phyloP scores from a whole-genome alignment of 2,888 invertebrate genomes.

The Scaptomyza flava region DNA sequence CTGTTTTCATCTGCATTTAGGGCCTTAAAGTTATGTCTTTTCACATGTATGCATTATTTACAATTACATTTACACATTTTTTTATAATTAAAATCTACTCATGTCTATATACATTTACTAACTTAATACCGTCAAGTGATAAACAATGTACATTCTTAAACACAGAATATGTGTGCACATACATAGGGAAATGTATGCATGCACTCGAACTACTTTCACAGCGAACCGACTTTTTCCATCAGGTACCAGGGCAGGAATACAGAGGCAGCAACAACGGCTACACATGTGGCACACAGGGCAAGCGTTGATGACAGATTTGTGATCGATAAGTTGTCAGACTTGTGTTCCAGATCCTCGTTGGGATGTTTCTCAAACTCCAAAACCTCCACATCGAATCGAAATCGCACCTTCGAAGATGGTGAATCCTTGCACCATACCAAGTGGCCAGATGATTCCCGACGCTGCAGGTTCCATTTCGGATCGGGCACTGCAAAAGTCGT shows the following conservation, averaged over 20 bases:
- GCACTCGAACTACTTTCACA: slow-evolving; percentile 26
- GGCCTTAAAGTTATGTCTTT: slow-evolving; percentile 31
- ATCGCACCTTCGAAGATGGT: slow-evolving; percentile 84
- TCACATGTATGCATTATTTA: slow-evolving; percentile 54
- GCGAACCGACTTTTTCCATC: slow-evolving; percentile 75
- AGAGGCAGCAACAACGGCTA: slow-evolving; percentile 83
- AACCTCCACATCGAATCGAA: slow-evolving; percentile 85
- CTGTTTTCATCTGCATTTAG: slow-evolving; percentile 36
- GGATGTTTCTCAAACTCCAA: slow-evolving; percentile 84
- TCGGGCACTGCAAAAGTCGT: slow-evolving; percentile 73
- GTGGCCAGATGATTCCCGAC: slow-evolving; percentile 84
- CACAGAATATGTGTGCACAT: slow-evolving; percentile 35
- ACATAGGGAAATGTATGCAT: not conserved
- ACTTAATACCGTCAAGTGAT: slow-evolving; percentile 68
- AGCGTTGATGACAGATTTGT: slow-evolving; percentile 79
- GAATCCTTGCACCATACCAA: slow-evolving; percentile 85
- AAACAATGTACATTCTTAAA: slow-evolving; percentile 31
- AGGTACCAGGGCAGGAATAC: slow-evolving; percentile 84
- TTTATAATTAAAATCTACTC: slow-evolving; percentile 45
- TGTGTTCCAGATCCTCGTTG: slow-evolving; percentile 80
- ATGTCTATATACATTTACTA: slow-evolving; percentile 57
- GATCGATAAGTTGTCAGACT: slow-evolving; percentile 66
- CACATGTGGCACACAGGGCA: slow-evolving; percentile 82
- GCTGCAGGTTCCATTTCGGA: slow-evolving; percentile 84
- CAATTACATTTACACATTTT: slow-evolving; percentile 37